phyloP scores from a whole-genome alignment of 2,797 vertebrate genomes.

The Acanthurus lineatus region DNA sequence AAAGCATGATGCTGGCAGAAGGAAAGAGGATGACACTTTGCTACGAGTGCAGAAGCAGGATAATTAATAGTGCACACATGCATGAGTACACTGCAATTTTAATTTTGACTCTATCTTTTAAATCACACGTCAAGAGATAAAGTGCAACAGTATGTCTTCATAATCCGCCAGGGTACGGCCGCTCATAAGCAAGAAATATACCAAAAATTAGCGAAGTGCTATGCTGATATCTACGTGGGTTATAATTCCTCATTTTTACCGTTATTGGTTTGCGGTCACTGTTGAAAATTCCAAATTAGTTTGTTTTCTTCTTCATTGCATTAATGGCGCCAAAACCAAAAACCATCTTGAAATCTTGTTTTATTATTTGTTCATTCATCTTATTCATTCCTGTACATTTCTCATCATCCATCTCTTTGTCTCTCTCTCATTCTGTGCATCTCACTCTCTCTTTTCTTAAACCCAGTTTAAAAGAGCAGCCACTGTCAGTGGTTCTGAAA shows the following conservation, averaged over 20 bases:
- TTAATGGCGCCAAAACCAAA: not conserved
- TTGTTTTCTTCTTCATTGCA: not conserved
- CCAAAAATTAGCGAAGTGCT: no score
- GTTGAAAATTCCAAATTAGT: not conserved
- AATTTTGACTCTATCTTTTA: no score
- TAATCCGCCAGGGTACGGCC: not conserved
- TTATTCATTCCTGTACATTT: not conserved
- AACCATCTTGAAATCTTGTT: not conserved
- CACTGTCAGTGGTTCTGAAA: slow-evolving; percentile 31
- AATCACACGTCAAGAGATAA: not conserved
- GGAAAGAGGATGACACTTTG: no score
- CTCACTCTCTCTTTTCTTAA: slow-evolving; percentile 18
- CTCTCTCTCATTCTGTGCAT: not conserved
- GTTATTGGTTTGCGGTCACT: not conserved
- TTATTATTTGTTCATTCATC: not conserved
- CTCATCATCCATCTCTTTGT: not conserved
- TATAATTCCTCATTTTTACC: not conserved
- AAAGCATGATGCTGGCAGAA: no score
- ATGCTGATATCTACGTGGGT: not conserved
- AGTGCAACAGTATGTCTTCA: not conserved
- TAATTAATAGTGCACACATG: no score
- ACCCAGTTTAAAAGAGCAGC: slow-evolving; percentile 24
- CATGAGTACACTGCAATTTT: no score
- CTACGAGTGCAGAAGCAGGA: no score
- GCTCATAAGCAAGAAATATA: no score